Base-by-base conservation (phyloP, 2,888 invertebrate species). In the Andricus quercusramuli region DNA sequence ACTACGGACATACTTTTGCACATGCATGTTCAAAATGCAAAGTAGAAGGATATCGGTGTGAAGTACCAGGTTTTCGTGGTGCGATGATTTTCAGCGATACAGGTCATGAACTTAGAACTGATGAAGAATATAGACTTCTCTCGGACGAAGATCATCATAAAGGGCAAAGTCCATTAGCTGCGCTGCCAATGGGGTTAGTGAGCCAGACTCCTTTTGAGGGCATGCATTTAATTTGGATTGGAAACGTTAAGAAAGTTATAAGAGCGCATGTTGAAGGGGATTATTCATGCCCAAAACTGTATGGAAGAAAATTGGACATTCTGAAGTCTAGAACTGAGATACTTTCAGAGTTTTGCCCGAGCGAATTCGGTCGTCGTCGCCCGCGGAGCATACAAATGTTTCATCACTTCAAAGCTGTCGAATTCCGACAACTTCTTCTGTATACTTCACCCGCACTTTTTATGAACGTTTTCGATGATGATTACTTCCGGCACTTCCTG, bases 141-240 rank as follows among this genome's bases (percentile, higher is more conserved):
- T 17, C 68, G 9, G 80, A 78, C 51, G 68, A 80, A 41, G 67
- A 80, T 59, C 80, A 80, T 25, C 78, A 80, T 25, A 80, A 78
- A 65, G 80, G 78, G 20, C 15, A 47, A 56, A 66, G 80, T 68
- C 68, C 80, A 29, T 78, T 80, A 25, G 56, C 80, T 78, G 41
- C 67, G 1, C 3, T 80, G 8, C 17, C 68, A n/a, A 44, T 15
- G 3, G 44, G 15, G 44, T 44, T 44, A 44, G 15, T 41, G 41
- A 41, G 41, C 41, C 41, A 59, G 51, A 1, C 20, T 76, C 76
- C 79, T 20, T 76, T 64, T 20, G 77, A 77, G 51, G 77, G 17
- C n/a, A 37, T 78, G 59, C 80, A 80, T 22, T 47, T 59, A 17
- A 41, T 67, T 15, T 79, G 59, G 76, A 37, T 79, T 29, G 79